phyloP scores from a whole-genome alignment of 2,113 vertebrate genomes.

The Rhinoptilus africanus region DNA sequence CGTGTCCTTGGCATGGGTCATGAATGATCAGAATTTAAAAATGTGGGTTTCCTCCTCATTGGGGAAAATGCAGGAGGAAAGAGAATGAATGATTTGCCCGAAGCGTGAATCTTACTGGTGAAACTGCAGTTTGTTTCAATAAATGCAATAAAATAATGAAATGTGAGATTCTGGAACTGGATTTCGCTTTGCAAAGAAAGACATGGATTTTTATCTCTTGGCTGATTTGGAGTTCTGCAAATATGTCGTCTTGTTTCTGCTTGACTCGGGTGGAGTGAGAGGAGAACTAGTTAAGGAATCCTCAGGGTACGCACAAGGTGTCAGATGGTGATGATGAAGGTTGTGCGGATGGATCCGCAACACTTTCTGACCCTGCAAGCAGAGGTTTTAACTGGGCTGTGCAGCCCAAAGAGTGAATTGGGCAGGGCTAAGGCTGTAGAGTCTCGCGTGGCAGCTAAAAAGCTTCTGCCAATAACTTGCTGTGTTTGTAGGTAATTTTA shows the following conservation, averaged over 20 bases:
- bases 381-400: neutral
- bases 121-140: neutral
- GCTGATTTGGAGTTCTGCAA: neutral
- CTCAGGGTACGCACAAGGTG: accelerated
- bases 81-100: neutral
- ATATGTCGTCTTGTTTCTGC: neutral
- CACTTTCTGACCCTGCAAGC: accelerated
- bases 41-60: neutral
- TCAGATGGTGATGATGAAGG: neutral
- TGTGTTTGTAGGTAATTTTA: neutral
- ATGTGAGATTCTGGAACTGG: neutral
- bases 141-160: neutral
- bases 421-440: neutral
- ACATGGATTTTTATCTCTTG: neutral
- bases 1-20: neutral
- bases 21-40: neutral
- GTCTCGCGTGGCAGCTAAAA: neutral
- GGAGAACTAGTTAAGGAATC: neutral
- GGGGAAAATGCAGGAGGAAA: neutral
- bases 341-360: neutral
- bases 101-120: neutral
- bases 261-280: neutral
- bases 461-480: neutral
- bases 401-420: neutral
- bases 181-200: neutral